Conservation (phyloP, 23 tunicate species). For the Botrylloides violaceus region DNA sequence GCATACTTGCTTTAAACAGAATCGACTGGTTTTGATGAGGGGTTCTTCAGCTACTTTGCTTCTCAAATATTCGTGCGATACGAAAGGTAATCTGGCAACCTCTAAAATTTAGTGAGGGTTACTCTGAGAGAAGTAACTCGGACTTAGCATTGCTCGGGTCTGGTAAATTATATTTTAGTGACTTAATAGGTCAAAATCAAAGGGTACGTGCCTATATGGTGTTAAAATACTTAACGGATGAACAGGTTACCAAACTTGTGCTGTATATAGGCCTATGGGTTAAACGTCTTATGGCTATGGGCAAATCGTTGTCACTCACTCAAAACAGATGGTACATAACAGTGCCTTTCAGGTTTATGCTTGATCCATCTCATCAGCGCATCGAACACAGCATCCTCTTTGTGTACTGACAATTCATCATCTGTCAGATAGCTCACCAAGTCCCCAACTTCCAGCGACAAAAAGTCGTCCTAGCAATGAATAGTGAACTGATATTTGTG, state of each 20-base stretch:
- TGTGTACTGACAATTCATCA: slow-evolving; percentile 48
- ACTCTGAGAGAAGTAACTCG: too few species aligned
- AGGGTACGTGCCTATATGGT: too few species aligned
- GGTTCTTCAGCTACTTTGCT: slow-evolving; percentile 60
- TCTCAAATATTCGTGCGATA: slow-evolving; percentile 66
- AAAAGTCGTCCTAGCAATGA: slow-evolving; percentile 37
- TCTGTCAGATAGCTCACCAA: slow-evolving; percentile 46
- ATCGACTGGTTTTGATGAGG: slow-evolving; percentile 37
- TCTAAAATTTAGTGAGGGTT: too few species aligned
- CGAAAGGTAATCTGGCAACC: slow-evolving; percentile 66
- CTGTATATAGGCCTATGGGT: neutral
- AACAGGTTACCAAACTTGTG: too few species aligned
- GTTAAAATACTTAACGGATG: too few species aligned
- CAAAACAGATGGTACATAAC: slow-evolving; percentile 27
- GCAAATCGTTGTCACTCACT: slow-evolving; percentile 25
- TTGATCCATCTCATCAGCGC: slow-evolving; percentile 77
- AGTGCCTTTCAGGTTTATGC: slow-evolving; percentile 17
- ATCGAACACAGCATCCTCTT: slow-evolving; percentile 67
- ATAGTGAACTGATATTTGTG: neutral
- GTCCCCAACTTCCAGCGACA: slow-evolving; percentile 27
- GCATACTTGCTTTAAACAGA: slow-evolving; percentile 40
- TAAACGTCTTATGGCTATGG: too few species aligned
- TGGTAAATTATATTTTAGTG: too few species aligned
- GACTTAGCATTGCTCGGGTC: too few species aligned
- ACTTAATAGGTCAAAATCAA: too few species aligned